These are phyloP conservation scores for Sebastolobus altivelis DNA, from an alignment of 2,797 vertebrate species.

Conservation along the genomic window DNA sequence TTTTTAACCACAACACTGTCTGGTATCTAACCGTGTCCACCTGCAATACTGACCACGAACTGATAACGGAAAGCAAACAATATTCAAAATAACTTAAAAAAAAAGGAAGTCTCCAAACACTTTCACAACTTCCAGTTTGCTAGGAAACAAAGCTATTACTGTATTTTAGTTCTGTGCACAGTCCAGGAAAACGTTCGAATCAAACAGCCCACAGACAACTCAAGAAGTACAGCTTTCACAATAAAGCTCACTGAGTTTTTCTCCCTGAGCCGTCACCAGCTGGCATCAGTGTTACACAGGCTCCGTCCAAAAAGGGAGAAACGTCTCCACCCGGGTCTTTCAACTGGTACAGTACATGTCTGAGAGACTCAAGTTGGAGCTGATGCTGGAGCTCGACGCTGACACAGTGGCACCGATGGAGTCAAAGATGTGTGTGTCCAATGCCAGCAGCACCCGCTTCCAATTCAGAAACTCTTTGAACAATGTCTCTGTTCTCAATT, in stretches of 20 bases:
- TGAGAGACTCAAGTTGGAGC: slow-evolving; percentile 32
- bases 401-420: slow-evolving; percentile 69
- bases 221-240: slow-evolving; percentile 48
- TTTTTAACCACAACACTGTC: slow-evolving; percentile 43
- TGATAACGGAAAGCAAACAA: background rate
- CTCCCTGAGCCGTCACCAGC: slow-evolving; percentile 51
- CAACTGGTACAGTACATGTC: slow-evolving; percentile 31
- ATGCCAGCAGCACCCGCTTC: slow-evolving; percentile 76
- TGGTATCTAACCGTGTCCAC: slow-evolving; percentile 41
- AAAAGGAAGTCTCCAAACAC: slow-evolving; percentile 2
- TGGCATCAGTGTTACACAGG: slow-evolving; percentile 55
- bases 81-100: background rate
- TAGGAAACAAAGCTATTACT: slow-evolving; percentile 51
- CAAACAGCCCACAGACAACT: slow-evolving; percentile 46
- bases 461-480: slow-evolving; percentile 80
- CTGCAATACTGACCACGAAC: slow-evolving; percentile 25
- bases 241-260: slow-evolving; percentile 25
- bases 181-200: slow-evolving; percentile 53
- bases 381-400: slow-evolving; percentile 22
- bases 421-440: slow-evolving; percentile 54
- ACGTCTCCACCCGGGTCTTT: slow-evolving; percentile 54
- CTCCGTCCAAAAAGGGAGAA: slow-evolving; percentile 48
- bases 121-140: slow-evolving; percentile 50
- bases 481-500: slow-evolving; percentile 77
- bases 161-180: slow-evolving; percentile 35